phyloP scores from a whole-genome alignment of 2,113 vertebrate genomes.

The Catharus bicknelli region DNA sequence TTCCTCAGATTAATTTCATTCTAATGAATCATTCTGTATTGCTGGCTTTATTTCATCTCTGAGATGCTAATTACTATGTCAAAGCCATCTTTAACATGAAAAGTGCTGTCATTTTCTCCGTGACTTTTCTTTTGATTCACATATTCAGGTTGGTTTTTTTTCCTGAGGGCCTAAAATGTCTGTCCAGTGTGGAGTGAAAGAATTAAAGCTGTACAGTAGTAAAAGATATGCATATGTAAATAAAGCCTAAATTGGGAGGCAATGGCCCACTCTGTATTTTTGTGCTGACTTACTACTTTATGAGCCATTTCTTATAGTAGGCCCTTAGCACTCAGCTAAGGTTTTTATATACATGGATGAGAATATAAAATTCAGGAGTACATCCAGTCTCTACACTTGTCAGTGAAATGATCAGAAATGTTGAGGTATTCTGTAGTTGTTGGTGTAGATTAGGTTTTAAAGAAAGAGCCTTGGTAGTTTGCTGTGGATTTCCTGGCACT shows the following conservation, averaged over 20 bases:
- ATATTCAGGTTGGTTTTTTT: neutral
- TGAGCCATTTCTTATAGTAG: neutral
- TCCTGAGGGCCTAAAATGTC: neutral
- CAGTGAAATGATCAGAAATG: neutral
- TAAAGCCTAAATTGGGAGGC: neutral
- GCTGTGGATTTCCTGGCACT: neutral
- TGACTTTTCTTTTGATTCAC: slow-evolving; percentile 49
- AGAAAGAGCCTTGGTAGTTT: neutral
- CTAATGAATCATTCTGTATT: slow-evolving; percentile 27
- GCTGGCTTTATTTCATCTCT: slow-evolving; percentile 19
- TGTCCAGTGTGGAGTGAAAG: neutral
- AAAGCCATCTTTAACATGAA: slow-evolving; percentile 6
- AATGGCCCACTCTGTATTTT: neutral
- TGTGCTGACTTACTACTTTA: neutral
- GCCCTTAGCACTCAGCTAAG: neutral
- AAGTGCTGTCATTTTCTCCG: slow-evolving; percentile 7
- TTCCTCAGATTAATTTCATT: slow-evolving; percentile 38
- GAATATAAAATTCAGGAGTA: neutral
- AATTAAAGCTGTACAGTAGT: neutral
- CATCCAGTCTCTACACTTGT: neutral
- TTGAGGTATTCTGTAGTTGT: neutral
- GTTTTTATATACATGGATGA: neutral
- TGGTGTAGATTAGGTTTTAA: neutral
- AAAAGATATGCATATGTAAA: neutral
- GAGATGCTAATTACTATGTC: slow-evolving; percentile 37